Conservation (phyloP, 2,113 vertebrate genomes). For the Pandion haliaetus region DNA sequence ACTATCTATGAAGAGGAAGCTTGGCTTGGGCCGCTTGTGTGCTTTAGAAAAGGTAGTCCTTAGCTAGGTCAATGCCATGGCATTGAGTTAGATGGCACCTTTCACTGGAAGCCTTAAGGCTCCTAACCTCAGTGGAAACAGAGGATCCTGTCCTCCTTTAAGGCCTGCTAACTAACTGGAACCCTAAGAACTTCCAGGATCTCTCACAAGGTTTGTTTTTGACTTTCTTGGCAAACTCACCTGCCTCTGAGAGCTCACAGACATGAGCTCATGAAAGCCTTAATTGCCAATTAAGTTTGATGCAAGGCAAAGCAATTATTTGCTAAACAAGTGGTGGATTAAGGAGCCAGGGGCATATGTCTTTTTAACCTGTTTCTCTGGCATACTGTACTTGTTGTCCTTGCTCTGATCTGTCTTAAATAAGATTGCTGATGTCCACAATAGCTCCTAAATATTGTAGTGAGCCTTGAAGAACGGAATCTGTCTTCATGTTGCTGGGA, state of each 20-base stretch:
- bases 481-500: background rate
- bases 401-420: background rate
- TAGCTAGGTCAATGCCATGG: background rate
- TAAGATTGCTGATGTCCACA: background rate
- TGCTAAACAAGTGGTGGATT: background rate
- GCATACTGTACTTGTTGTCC: background rate
- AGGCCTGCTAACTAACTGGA: background rate
- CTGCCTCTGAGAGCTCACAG: background rate
- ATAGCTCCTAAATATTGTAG: background rate
- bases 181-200: background rate
- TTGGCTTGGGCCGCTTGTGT: background rate
- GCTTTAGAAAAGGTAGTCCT: background rate
- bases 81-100: background rate
- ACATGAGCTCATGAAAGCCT: background rate
- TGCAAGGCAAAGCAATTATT: conserved; percentile 3
- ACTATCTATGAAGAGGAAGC: background rate
- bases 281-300: conserved; percentile 23
- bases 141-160: background rate
- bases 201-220: conserved; percentile 14
- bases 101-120: background rate
- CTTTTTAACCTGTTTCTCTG: background rate
- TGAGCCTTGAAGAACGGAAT: background rate
- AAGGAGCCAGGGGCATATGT: background rate
- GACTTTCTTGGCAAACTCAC: background rate
- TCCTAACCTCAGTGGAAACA: background rate